These are phyloP conservation scores for Homarus gammarus DNA, from an alignment of 2,888 invertebrate species.

Conservation along the genomic window DNA sequence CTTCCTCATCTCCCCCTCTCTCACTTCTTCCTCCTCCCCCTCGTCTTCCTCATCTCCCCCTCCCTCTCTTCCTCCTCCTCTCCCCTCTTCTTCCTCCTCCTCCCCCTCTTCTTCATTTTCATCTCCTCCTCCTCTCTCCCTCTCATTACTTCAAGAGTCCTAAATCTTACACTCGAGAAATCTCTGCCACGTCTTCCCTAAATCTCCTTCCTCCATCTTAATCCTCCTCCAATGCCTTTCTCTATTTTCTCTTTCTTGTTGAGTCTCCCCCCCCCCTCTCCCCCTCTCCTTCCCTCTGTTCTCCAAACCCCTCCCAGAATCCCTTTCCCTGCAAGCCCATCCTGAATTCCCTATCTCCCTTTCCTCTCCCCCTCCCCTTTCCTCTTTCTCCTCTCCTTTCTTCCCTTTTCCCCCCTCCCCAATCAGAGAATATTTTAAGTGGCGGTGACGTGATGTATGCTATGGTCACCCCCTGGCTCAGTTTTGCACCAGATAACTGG, in stretches of 20 bases:
- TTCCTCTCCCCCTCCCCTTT: not conserved
- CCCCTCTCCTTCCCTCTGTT: not conserved
- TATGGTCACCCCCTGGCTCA: too few species aligned
- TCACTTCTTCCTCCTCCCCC: not conserved
- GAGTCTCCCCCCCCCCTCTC: too few species aligned
- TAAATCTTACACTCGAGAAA: too few species aligned
- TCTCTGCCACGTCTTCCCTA: not conserved
- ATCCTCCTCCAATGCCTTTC: not conserved
- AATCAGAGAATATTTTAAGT: too few species aligned
- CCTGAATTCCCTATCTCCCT: too few species aligned
- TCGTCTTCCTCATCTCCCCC: not conserved
- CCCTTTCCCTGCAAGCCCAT: not conserved
- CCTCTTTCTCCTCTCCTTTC: not conserved
- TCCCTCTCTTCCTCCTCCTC: not conserved
- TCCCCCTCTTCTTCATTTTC: too few species aligned
- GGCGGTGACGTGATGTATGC: too few species aligned
- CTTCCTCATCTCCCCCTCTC: not conserved
- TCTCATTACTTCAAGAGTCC: too few species aligned
- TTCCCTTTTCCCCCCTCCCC: constrained; percentile 15
- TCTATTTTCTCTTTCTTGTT: too few species aligned
- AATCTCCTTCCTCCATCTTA: not conserved
- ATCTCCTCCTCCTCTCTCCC: too few species aligned
- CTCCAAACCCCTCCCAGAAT: not conserved
- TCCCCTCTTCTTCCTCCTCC: too few species aligned
- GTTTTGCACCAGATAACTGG: not conserved